Conservation (phyloP, 2,888 invertebrate genomes). For the Gonocerus acuteangulatus region DNA sequence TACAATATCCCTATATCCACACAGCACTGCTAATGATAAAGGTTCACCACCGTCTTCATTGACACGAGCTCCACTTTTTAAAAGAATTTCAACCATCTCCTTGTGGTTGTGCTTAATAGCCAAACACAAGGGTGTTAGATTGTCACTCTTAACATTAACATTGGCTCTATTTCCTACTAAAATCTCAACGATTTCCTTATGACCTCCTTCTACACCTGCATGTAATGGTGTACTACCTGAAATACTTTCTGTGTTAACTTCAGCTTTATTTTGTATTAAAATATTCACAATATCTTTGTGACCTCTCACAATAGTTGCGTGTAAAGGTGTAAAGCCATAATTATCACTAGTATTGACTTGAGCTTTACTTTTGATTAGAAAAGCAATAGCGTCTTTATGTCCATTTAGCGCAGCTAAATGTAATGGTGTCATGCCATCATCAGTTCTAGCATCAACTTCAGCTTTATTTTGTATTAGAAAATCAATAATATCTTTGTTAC, state of each 20-base stretch:
- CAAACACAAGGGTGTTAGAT: background rate
- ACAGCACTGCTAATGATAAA: background rate
- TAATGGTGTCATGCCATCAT: background rate
- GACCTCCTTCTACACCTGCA: background rate
- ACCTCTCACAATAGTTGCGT: background rate
- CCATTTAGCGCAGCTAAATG: background rate
- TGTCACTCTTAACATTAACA: background rate
- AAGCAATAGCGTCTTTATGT: background rate
- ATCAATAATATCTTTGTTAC: background rate
- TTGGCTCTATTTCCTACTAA: background rate
- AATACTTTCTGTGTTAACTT: background rate
- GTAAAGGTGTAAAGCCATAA: background rate
- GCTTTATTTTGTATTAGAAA: background rate
- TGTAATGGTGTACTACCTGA: background rate
- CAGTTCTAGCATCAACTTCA: conserved; percentile 6
- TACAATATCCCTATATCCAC: background rate
- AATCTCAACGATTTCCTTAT: background rate
- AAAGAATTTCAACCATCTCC: background rate
- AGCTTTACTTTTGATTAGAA: background rate
- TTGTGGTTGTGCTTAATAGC: background rate
- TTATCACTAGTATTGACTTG: background rate
- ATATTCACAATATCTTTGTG: background rate
- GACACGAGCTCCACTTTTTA: background rate
- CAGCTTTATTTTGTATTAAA: background rate
- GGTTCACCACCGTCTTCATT: background rate